A percentile compares a stretch with the other conserved stretches of the same genome.
Conservation (phyloP, 2,113 vertebrate species). For the Dromaius novaehollandiae region DNA sequence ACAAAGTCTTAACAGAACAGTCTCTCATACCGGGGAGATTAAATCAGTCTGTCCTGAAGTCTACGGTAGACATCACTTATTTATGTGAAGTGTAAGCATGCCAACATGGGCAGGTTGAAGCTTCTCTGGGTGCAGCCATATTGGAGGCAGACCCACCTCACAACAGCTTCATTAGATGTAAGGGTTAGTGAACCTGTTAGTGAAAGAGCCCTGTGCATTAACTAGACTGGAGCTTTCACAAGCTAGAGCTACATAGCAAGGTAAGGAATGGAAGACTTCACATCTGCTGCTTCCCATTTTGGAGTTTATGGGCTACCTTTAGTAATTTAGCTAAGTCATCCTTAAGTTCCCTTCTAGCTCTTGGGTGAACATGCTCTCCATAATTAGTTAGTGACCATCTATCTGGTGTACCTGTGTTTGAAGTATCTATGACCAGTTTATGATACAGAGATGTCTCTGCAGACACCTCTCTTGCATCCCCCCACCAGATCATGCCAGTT, state of each 20-base stretch:
- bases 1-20: not conserved
- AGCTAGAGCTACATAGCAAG: too few species aligned
- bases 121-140: not conserved
- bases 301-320: not conserved
- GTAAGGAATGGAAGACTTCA: not conserved
- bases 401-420: not conserved
- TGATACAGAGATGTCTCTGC: not conserved
- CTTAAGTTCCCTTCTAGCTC: not conserved
- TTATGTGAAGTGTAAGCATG: not conserved
- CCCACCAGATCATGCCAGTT: not conserved
- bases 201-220: not conserved
- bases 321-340: not conserved
- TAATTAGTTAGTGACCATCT: not conserved
- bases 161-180: not conserved
- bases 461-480: not conserved
- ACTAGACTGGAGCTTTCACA: not conserved
- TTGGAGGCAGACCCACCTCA: not conserved
- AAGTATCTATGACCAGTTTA: not conserved
- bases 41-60: not conserved
- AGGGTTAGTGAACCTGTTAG: not conserved
- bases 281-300: not conserved
- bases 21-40: not conserved
- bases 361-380: not conserved
- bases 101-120: not conserved
- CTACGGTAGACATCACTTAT: not conserved